Evolutionary conservation across 2,888 invertebrate species (phyloP).

Genomic region (Lobophora halterata): DNA sequence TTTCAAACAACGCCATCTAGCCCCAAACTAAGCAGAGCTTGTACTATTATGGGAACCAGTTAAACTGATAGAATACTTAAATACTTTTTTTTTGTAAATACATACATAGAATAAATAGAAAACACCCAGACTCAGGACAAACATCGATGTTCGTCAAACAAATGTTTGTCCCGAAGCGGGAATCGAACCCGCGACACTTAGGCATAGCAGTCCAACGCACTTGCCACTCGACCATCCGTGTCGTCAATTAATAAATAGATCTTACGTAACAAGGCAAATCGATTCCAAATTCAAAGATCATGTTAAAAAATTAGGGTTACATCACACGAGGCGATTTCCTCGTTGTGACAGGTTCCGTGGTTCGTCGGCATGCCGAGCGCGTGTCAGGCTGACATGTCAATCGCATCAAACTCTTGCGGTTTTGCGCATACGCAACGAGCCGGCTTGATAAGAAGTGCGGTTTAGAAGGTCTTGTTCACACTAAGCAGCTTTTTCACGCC

Average conservation of each 20-base stretch:
- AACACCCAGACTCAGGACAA: too few species aligned
- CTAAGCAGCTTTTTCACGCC: slow-evolving; percentile 1
- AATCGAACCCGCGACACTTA: too few species aligned
- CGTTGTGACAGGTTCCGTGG: slow-evolving; percentile 17
- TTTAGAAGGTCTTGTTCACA: slow-evolving; percentile 1
- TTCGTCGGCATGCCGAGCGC: slow-evolving; percentile 20
- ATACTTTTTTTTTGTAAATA: too few species aligned
- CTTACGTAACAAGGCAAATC: slow-evolving; percentile 2
- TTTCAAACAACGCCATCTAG: too few species aligned
- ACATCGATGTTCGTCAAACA: too few species aligned
- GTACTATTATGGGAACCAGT: too few species aligned
- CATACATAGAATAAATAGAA: too few species aligned
- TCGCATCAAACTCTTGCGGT: slow-evolving; percentile 22
- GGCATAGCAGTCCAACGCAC: too few species aligned
- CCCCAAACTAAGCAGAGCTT: too few species aligned
- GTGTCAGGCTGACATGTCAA: slow-evolving; percentile 31
- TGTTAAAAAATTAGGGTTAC: slow-evolving; percentile 13
- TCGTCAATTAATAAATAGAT: not conserved
- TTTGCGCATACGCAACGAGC: slow-evolving; percentile 34
- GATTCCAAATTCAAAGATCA: slow-evolving; percentile 10
- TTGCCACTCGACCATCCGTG: not conserved
- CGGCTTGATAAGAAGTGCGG: slow-evolving; percentile 34
- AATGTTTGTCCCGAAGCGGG: too few species aligned
- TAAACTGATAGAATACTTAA: too few species aligned
- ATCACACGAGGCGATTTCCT: slow-evolving; percentile 20